phyloP scores from a whole-genome alignment of 2,888 invertebrate species.

The Muschampia plurimacula region DNA sequence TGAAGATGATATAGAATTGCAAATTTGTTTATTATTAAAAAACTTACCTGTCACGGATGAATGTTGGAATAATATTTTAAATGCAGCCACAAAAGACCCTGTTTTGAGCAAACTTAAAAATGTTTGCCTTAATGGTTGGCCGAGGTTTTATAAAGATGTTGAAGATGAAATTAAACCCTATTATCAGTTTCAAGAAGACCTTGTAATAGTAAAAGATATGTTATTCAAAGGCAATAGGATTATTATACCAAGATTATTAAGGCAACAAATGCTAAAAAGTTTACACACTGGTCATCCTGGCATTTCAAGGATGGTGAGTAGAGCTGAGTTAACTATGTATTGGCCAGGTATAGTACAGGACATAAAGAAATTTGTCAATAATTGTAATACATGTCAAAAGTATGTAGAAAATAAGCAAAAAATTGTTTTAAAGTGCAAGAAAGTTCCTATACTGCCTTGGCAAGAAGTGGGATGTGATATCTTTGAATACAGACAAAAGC shows the following conservation, averaged over 20 bases:
- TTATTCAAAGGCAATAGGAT: not conserved
- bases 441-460: slow-evolving; percentile 6
- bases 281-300: slow-evolving; percentile 12
- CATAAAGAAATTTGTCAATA: not conserved
- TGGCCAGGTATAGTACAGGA: slow-evolving; percentile 10
- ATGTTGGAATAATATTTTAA: slow-evolving; percentile 14
- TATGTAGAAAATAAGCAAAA: not conserved
- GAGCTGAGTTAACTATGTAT: slow-evolving; percentile 13
- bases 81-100: slow-evolving; percentile 11
- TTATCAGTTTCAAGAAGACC: slow-evolving; percentile 14
- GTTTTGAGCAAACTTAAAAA: slow-evolving; percentile 1
- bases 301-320: slow-evolving; percentile 13
- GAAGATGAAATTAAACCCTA: slow-evolving; percentile 17
- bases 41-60: slow-evolving; percentile 4
- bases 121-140: slow-evolving; percentile 11
- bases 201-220: slow-evolving; percentile 3
- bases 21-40: not conserved
- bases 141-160: slow-evolving; percentile 13
- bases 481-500: slow-evolving; percentile 19
- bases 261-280: slow-evolving; percentile 1
- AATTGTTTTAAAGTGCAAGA: not conserved
- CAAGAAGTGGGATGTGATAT: slow-evolving; percentile 24
- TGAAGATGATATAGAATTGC: slow-evolving; percentile 16
- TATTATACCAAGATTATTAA: slow-evolving; percentile 1
- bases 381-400: not conserved